These are phyloP conservation scores for Drosophila mayri DNA, from an alignment of 1,140 invertebrate species.

Conservation along the genomic window DNA sequence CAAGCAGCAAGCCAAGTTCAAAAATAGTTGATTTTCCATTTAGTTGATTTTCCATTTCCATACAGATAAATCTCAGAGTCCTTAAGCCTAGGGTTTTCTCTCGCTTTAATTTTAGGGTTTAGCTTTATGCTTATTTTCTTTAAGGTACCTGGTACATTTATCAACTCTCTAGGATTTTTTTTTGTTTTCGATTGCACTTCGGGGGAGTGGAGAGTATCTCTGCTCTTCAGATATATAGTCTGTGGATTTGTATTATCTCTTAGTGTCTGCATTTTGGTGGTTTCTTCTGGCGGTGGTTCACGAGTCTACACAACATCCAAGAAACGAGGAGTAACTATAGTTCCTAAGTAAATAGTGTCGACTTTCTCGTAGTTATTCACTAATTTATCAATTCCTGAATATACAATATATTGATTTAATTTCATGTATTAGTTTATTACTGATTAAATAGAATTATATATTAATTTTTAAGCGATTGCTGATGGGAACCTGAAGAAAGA, in stretches of 20 bases:
- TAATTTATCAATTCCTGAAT: slow-evolving; percentile 71
- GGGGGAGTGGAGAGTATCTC: not conserved
- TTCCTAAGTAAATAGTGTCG: slow-evolving; percentile 40
- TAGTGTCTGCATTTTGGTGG: slow-evolving; percentile 26
- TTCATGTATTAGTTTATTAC: slow-evolving; percentile 17
- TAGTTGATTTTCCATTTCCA: slow-evolving; percentile 23
- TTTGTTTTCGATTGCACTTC: slow-evolving; percentile 14
- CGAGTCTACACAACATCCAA: slow-evolving; percentile 42
- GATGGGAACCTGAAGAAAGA: slow-evolving; percentile 25
- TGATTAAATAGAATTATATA: slow-evolving; percentile 28
- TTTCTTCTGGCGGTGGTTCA: slow-evolving; percentile 46
- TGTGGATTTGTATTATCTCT: slow-evolving; percentile 21
- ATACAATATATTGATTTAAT: slow-evolving; percentile 57
- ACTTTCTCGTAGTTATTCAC: slow-evolving; percentile 31
- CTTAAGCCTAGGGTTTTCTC: slow-evolving; percentile 33
- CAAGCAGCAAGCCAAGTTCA: slow-evolving; percentile 76
- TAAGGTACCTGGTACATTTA: slow-evolving; percentile 50
- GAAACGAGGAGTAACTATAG: slow-evolving; percentile 42
- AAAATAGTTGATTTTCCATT: slow-evolving; percentile 41
- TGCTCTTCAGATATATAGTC: slow-evolving; percentile 20
- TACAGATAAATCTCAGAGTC: slow-evolving; percentile 4
- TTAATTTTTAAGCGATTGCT: slow-evolving; percentile 28
- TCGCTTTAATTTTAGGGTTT: slow-evolving; percentile 15
- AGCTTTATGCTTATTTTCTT: slow-evolving; percentile 6
- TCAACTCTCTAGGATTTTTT: slow-evolving; percentile 31